Evolutionary conservation across 2,797 vertebrate species (phyloP).

Genomic region (Nannoperca australis): DNA sequence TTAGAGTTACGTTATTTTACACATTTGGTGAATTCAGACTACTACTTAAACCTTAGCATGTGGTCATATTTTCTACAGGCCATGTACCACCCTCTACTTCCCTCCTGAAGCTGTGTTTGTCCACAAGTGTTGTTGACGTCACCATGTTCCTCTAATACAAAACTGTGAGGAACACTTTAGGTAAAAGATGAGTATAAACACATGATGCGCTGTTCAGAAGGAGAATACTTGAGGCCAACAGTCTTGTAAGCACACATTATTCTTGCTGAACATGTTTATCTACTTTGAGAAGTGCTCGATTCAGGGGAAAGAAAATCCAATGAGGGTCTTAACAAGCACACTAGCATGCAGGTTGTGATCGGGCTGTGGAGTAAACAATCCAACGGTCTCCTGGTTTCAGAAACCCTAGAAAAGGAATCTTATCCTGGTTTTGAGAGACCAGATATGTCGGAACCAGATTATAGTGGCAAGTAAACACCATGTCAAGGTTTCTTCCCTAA

Average conservation of each 20-base stretch:
- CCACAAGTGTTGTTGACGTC: neutral
- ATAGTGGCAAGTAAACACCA: neutral
- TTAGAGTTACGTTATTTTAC: no score
- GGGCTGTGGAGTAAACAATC: neutral
- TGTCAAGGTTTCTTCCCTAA: neutral
- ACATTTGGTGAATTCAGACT: neutral
- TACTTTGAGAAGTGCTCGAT: neutral
- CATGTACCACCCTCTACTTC: neutral
- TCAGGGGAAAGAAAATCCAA: neutral
- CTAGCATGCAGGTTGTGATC: neutral
- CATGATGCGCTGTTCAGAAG: neutral
- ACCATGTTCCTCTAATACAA: neutral
- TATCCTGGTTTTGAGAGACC: constrained; percentile 1
- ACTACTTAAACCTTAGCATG: neutral
- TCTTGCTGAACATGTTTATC: neutral
- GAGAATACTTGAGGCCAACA: neutral
- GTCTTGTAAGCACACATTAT: neutral
- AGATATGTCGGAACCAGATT: neutral
- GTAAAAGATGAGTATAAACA: constrained; percentile 17
- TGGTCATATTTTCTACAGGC: neutral
- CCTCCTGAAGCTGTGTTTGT: neutral
- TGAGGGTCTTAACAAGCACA: neutral
- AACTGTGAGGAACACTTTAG: neutral
- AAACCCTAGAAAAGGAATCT: neutral
- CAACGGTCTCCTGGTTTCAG: neutral